Evolutionary conservation across 2,888 invertebrate species (phyloP).

Genomic region (Aricia artaxerxes): DNA sequence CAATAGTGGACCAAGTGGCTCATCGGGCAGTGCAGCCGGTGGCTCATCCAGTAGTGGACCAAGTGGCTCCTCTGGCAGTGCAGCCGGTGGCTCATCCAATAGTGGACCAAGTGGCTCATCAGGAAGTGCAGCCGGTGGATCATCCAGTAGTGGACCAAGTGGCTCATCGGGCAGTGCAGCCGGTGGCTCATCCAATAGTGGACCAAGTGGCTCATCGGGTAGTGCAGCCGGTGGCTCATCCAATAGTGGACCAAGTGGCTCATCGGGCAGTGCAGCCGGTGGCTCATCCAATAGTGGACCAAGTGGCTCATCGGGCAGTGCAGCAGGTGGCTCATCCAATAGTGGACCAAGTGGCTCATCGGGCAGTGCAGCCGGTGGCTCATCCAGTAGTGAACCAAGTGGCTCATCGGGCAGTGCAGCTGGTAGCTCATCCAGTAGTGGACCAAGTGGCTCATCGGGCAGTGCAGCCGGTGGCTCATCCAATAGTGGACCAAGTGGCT

Average conservation of each 20-base stretch:
- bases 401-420: neutral
- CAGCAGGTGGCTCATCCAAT: neutral
- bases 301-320: neutral
- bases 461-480: neutral
- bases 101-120: too few species aligned
- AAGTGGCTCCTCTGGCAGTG: too few species aligned
- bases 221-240: too few species aligned
- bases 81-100: too few species aligned
- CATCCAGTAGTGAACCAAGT: too few species aligned
- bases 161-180: too few species aligned
- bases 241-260: too few species aligned
- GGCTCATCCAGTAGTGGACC: neutral
- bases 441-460: neutral
- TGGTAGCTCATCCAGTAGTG: conserved; percentile 31
- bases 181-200: neutral
- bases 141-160: too few species aligned
- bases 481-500: neutral
- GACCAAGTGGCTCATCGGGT: too few species aligned
- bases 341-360: neutral
- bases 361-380: neutral
- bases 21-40: neutral
- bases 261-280: too few species aligned
- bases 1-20: neutral
- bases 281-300: too few species aligned
- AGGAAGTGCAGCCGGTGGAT: too few species aligned